Percentiles rank a stretch among this genome's conserved stretches.
phyloP scores from a whole-genome alignment of 2,888 invertebrate genomes.

The Nephrotoma appendiculata region DNA sequence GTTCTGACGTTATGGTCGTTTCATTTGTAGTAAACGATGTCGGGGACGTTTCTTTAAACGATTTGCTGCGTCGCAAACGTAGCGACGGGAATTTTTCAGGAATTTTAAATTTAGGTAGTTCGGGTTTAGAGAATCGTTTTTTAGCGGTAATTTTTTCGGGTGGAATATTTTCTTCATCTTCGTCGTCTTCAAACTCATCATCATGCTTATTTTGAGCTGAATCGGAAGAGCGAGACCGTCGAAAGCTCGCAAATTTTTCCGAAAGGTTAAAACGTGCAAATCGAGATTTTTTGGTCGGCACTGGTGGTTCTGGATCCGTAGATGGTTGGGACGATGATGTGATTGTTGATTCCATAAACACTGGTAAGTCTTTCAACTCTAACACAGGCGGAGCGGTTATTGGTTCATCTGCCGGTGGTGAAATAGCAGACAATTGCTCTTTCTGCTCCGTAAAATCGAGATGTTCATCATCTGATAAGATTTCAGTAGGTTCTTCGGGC shows the following conservation, averaged over 20 bases:
- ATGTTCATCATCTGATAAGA: background rate
- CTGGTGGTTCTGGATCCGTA: conserved; percentile 17
- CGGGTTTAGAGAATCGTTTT: conserved; percentile 35
- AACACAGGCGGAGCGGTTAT: background rate
- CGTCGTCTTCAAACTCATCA: background rate
- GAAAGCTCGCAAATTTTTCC: conserved; percentile 34
- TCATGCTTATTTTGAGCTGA: background rate
- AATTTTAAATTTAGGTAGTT: conserved; percentile 46
- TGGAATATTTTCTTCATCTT: background rate
- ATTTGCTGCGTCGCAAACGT: conserved; percentile 34
- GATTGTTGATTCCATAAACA: background rate
- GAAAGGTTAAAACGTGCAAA: conserved; percentile 20
- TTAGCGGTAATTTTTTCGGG: background rate
- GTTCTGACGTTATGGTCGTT: conserved; percentile 15
- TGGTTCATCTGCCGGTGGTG: background rate
- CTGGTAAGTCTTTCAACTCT: background rate
- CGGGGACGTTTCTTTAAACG: conserved; percentile 23
- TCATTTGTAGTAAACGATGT: conserved; percentile 5
- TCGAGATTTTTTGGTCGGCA: conserved; percentile 34
- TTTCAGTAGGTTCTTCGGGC: background rate
- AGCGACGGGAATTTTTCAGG: conserved; percentile 49
- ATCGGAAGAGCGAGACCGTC: conserved; percentile 41
- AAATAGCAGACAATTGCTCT: background rate
- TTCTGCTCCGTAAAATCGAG: background rate
- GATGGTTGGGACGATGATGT: background rate